Base-by-base conservation (phyloP, 2,113 vertebrate genomes). In the Mirounga angustirostris region DNA sequence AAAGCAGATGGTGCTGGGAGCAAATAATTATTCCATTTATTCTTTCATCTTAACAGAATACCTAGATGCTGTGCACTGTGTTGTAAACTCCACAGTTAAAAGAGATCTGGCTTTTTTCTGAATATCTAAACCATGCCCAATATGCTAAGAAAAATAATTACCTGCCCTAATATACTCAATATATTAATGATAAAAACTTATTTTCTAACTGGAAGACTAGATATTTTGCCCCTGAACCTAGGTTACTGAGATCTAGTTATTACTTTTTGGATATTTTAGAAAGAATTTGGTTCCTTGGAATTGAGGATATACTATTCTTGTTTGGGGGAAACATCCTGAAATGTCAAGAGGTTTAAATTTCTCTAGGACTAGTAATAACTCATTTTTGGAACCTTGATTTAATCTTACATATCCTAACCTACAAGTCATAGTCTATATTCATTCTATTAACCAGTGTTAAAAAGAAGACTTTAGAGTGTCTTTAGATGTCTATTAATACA, bases 281-380 rank as follows among this genome's bases (percentile, higher is more conserved):
- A 97, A 67, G 7, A 85, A 65, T 95, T 90, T 81, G 28, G 82
- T 94, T 94, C 36, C 30, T 36, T 87, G 10, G 54, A 50, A 80
- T 71, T 71, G 28, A 86, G 4, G 30, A 10, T 89, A 28, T 95
- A 30, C 12, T 63, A 0, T 82, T 50, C 52, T 46, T 87, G 4
- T 87, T 89, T 92, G 24, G 15, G 3, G 46, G 22, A 76, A 89
- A 88, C 58, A 80, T 30, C 4, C 16, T 85, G 43, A 94, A 94
- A 85, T 94, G 14, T 50, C 3, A 88, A 89, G 54, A 92, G 4
- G 1, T 30, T 96, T 94, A 82, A 71, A 83, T 94, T 97, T 96
- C 54, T 73, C n/a, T 30, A 78, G 30, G 7, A 67, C 11, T 71
- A 19, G 4, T 93, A 76, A 83, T 84, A 91, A 91, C 33, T 74